Base-by-base conservation (phyloP, 1,140 invertebrate species). In the Drosophila parabipectinata region DNA sequence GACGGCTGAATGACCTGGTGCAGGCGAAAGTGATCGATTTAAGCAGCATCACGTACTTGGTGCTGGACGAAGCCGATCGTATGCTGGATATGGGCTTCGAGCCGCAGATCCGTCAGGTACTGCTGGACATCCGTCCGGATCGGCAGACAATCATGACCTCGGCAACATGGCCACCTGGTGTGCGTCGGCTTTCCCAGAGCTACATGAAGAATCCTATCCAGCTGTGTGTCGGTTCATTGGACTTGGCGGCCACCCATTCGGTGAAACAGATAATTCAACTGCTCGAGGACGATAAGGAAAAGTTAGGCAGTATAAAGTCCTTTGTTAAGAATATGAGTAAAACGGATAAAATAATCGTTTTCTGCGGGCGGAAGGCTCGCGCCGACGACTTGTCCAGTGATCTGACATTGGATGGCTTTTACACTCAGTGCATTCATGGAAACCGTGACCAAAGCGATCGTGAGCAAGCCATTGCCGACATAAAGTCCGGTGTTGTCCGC, bases 21-120 rank as follows among this genome's bases (percentile, higher is more conserved):
- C 92, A 94, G 89, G 93, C 94, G 30, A 93, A 93, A 2, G 84
- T 94, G 55, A 94, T 98, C 7, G 94, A 96, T 88, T 92, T 98
- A 1, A 94, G 93, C 14, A 93, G 95, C 18, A 95, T 97, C 18
- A 97, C 97, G 0, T 98, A 97, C 92, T 93, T 99, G 45, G 96
- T 98, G n/a, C 92, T 98, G n/a, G 97, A 98, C 92, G 97, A 98
- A 93, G 97, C 97, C 1, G 96, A 97, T 92, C 93, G 96, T 51
- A 97, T 97, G 91, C 71, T 92, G 55, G 96, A 97, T 77, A 95
- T 97, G 95, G 96, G 96, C 8, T 97, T 97, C 91, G 96, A 18
- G 88, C 96, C 96, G 87, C 97, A 98, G 84, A 98, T 98, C 56
- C 93, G 95, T 37, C 96, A 96, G 73, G 95, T 96, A 51, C 90